These are phyloP conservation scores for Dendrocincla tyrannina DNA, from an alignment of 2,797 vertebrate genomes.

Conservation along the genomic window DNA sequence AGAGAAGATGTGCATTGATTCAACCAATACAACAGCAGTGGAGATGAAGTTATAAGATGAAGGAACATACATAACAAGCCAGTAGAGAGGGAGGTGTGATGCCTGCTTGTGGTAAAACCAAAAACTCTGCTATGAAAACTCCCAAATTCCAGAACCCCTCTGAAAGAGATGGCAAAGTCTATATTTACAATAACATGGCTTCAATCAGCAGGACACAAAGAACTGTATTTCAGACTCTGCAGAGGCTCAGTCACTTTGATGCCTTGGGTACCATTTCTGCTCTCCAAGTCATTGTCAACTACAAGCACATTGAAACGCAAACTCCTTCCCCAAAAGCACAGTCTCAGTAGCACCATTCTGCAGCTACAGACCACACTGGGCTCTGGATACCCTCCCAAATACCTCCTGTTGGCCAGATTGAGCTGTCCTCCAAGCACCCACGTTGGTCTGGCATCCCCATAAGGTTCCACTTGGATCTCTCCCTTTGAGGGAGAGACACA, in stretches of 20 bases:
- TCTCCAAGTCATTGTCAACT: background rate
- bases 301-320: fast-evolving
- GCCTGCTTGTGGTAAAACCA: background rate
- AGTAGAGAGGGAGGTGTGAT: background rate
- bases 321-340: background rate
- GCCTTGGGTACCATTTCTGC: background rate
- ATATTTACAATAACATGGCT: background rate
- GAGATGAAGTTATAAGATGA: background rate
- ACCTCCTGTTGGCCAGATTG: background rate
- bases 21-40: background rate
- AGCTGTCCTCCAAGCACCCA: background rate
- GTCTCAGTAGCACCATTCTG: background rate
- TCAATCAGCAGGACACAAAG: background rate
- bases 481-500: background rate
- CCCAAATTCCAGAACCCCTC: background rate
- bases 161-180: background rate
- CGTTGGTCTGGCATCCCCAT: background rate
- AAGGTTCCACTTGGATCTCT: background rate
- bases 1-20: background rate
- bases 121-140: background rate
- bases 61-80: background rate
- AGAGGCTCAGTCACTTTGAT: background rate
- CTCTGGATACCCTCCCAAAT: background rate
- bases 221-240: background rate
- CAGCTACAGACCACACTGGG: background rate